These are phyloP conservation scores for Anthopleura sola DNA, from an alignment of 64 coral and sea anemone species.

Conservation along the genomic window DNA sequence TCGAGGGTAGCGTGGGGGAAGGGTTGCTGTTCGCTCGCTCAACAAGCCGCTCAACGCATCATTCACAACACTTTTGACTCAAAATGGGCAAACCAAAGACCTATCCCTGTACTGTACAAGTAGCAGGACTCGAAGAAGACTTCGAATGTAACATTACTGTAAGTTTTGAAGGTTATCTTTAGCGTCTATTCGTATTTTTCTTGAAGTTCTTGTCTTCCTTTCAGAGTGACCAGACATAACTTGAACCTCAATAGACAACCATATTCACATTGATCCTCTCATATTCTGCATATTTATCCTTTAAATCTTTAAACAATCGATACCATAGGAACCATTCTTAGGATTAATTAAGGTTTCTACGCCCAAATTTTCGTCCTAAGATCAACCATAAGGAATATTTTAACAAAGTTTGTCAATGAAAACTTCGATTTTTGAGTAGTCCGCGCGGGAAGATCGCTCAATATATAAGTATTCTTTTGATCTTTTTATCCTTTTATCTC, in stretches of 20 bases:
- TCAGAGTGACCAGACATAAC: neutral
- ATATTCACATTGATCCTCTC: neutral
- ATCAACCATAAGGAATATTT: neutral
- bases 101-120: slow-evolving; percentile 23
- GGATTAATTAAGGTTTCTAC: neutral
- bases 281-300: neutral
- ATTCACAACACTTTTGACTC: neutral
- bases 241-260: neutral
- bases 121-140: slow-evolving; percentile 24
- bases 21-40: neutral
- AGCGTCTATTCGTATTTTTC: neutral
- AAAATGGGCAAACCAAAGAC: slow-evolving; percentile 12
- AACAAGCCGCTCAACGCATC: neutral
- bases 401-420: neutral
- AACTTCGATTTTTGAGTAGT: neutral
- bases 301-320: neutral
- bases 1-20: slow-evolving; percentile 1
- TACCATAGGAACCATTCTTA: neutral
- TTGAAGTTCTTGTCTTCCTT: neutral
- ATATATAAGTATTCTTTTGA: neutral
- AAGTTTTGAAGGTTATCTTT: neutral
- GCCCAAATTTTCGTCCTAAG: neutral
- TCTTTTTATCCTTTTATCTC: slow-evolving; percentile 2
- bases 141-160: slow-evolving; percentile 16
- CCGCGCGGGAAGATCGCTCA: neutral